A percentile compares a stretch with the other conserved stretches of the same genome.
These are phyloP conservation scores for Danaus plexippus DNA, from an alignment of 1,140 invertebrate genomes.

Conservation along the genomic window DNA sequence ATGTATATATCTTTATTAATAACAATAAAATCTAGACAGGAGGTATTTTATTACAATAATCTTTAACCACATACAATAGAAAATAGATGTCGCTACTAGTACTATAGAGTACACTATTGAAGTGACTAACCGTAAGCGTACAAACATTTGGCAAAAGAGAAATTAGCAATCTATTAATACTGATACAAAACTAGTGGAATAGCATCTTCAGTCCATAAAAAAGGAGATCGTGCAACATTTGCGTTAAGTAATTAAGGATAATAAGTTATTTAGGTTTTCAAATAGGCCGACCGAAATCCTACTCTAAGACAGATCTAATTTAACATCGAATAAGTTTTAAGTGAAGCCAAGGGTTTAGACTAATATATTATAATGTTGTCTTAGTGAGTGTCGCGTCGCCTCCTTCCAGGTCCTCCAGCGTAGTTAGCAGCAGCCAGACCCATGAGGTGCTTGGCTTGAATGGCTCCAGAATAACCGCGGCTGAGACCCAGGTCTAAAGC, in stretches of 20 bases:
- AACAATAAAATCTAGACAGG: conserved; percentile 65
- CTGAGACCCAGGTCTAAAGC: conserved; percentile 86
- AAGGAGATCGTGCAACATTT: too few relatives aligned
- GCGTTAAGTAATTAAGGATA: too few relatives aligned
- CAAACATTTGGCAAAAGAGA: too few relatives aligned
- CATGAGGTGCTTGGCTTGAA: conserved; percentile 92
- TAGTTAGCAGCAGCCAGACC: conserved; percentile 88
- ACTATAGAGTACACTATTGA: too few relatives aligned
- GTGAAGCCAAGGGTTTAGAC: conserved; percentile 13
- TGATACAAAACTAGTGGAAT: too few relatives aligned
- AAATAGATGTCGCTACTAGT: conserved; percentile 1
- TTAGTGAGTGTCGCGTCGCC: conserved; percentile 76
- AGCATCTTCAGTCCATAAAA: too few relatives aligned
- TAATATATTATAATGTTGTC: conserved; percentile 10
- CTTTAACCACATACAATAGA: conserved; percentile 37
- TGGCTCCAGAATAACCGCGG: conserved; percentile 89
- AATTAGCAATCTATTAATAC: too few relatives aligned
- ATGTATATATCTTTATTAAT: conserved; percentile 65
- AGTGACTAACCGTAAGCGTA: too few relatives aligned
- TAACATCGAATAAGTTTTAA: conserved; percentile 14
- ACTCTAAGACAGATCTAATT: conserved; percentile 7
- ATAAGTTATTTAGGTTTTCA: background rate
- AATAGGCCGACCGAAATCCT: conserved; percentile 16
- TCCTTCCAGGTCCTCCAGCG: conserved; percentile 88
- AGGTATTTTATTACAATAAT: conserved; percentile 51